Base-by-base conservation (phyloP, 2,797 vertebrate species). In the Channa striata region DNA sequence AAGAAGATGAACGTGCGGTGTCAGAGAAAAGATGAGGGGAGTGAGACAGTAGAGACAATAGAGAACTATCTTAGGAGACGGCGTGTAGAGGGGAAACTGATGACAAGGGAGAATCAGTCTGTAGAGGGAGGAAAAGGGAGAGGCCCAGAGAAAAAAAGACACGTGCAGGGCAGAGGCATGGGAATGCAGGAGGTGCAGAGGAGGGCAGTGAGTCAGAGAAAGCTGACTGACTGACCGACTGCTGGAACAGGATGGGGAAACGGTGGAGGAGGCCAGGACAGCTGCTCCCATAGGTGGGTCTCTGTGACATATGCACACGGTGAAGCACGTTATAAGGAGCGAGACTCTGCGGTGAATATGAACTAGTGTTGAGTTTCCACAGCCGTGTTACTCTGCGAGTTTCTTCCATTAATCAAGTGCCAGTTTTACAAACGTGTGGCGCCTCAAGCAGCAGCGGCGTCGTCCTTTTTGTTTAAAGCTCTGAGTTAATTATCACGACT, bases 161-260 rank as follows among this genome's bases (percentile, higher is more conserved):
- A 56, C 13, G 19, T 71, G 75, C 69, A 71, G 78, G 71, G 64
- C 62, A 61, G 78, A 85, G 74, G 68, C 74, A 78, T 30, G 81
- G 72, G 83, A 81, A 75, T 77, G 75, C 68, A 62, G 81, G 84
- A 54, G 64, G 69, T 47, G 59, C 48, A 60, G 74, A 50, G 73
- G 79, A 89, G 86, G 84, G 69, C 79, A 87, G 47, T 48, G 66
- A 80, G 71, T 79, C 56, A 7, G 60, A 59, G 46, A 52, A 73
- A 89, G 84, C 78, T 90, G 90, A 30, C 25, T 30, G 25, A 30
- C 89, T 91, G 92, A 92, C 82, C 83, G 89, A 87, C 81, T 87
- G 67, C 77, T 93, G 89, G 89, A 91, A 91, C 90, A 90, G 92
- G 92, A 93, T 90, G 78, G 47, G 92, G 91, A 93, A 93, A 90